phyloP scores from a whole-genome alignment of 1,140 invertebrate species.

The Dendroctonus valens region DNA sequence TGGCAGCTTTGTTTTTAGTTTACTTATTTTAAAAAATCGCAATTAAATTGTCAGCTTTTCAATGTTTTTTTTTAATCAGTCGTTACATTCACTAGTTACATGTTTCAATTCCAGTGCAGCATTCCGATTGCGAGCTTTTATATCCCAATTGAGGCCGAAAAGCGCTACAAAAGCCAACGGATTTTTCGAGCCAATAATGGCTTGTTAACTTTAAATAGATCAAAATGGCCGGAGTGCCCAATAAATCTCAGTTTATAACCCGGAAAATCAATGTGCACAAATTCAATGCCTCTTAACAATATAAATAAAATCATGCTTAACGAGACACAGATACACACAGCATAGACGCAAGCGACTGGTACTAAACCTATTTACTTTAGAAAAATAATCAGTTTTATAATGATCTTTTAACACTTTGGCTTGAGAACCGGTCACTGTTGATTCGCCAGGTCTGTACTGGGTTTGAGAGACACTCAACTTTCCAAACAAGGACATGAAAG shows the following conservation, averaged over 20 bases:
- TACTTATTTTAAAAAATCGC: no score
- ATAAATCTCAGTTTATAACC: slow-evolving; percentile 18
- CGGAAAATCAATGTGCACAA: slow-evolving; percentile 5
- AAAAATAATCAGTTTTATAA: slow-evolving; percentile 15
- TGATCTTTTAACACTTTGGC: slow-evolving; percentile 6
- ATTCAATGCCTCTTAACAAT: slow-evolving; percentile 12
- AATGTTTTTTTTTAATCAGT: no score
- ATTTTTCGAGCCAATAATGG: slow-evolving; percentile 2
- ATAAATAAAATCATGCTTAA: slow-evolving; percentile 9
- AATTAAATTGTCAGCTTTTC: no score
- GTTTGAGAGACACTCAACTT: not conserved
- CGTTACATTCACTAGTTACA: no score
- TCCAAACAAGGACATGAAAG: no score
- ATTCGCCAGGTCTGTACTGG: slow-evolving; percentile 2
- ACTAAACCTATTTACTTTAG: slow-evolving; percentile 14
- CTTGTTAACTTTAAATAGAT: slow-evolving; percentile 15
- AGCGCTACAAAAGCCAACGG: not conserved
- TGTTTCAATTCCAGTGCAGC: no score
- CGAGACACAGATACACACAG: not conserved
- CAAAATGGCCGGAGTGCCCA: slow-evolving; percentile 4
- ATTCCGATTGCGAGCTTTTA: no score
- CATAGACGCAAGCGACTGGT: not conserved
- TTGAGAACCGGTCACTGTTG: slow-evolving; percentile 10
- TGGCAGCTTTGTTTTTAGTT: no score
- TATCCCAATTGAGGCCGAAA: no score